A percentile compares a stretch with the other conserved stretches of the same genome.
Conservation (phyloP, 1,140 invertebrate species). For the Diachasma alloeum region DNA sequence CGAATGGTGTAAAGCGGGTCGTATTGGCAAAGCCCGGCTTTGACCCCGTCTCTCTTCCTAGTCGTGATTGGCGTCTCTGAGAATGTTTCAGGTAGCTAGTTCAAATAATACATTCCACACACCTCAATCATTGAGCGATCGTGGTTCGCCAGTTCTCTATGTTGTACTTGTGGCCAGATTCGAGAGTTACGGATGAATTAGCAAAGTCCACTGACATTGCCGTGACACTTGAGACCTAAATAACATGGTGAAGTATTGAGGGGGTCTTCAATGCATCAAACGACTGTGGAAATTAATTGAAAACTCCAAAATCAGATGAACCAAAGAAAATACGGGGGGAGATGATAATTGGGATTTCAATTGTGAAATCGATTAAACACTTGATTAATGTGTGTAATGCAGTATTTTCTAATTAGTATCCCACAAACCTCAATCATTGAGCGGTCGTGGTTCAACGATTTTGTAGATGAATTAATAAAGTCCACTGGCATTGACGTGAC, state of each 20-base stretch:
- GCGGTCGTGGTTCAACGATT: not conserved
- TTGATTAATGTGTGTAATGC: too few species aligned
- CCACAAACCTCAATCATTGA: not conserved
- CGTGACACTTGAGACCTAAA: not conserved
- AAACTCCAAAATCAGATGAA: too few species aligned
- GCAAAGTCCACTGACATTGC: not conserved
- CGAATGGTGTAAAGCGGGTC: not conserved
- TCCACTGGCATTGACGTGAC: not conserved
- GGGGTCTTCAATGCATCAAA: not conserved
- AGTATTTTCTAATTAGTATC: too few species aligned
- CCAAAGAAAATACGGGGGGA: too few species aligned
- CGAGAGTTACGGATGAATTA: not conserved
- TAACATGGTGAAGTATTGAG: not conserved
- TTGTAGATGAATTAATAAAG: not conserved
- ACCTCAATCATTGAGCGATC: not conserved
- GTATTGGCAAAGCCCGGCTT: not conserved
- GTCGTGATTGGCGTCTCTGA: not conserved
- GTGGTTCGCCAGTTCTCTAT: not conserved
- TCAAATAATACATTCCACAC: not conserved
- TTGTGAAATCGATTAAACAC: too few species aligned
- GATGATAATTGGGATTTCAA: too few species aligned
- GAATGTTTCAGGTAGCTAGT: not conserved
- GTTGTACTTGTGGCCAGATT: not conserved
- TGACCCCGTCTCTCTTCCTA: not conserved
- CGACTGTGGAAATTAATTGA: too few species aligned